These are phyloP conservation scores for Phrixothrix hirtus DNA, from an alignment of 2,888 invertebrate genomes.

Conservation along the genomic window DNA sequence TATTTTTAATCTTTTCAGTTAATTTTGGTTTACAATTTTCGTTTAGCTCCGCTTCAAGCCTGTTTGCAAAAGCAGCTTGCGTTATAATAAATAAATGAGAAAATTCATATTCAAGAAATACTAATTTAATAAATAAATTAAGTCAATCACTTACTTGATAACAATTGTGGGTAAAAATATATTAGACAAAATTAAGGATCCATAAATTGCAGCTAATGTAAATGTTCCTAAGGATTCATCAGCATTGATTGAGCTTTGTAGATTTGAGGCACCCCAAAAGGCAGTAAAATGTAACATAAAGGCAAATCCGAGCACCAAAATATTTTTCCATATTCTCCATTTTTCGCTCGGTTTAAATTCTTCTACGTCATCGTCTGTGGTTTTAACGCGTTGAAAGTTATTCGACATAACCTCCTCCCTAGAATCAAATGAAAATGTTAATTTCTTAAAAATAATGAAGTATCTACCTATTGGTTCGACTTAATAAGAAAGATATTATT, in stretches of 20 bases:
- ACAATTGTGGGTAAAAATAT: slow-evolving; percentile 84
- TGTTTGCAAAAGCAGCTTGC: no score
- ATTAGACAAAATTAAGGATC: slow-evolving; percentile 85
- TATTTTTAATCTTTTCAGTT: no score
- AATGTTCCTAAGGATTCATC: slow-evolving; percentile 82
- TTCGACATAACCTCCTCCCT: slow-evolving; percentile 32
- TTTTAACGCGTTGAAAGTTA: slow-evolving; percentile 31
- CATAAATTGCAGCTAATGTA: slow-evolving; percentile 84
- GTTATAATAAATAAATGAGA: no score
- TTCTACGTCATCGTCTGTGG: slow-evolving; percentile 29
- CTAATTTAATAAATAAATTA: neutral
- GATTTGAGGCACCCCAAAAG: slow-evolving; percentile 82
- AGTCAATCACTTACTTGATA: slow-evolving; percentile 66
- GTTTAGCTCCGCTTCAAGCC: no score
- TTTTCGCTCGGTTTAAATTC: slow-evolving; percentile 58
- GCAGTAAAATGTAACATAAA: slow-evolving; percentile 94
- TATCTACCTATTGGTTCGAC: no score
- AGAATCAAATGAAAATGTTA: slow-evolving; percentile 3
- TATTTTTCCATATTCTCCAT: slow-evolving; percentile 81
- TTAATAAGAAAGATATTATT: no score
- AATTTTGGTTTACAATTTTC: no score
- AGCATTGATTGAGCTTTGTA: slow-evolving; percentile 84
- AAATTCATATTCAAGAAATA: no score
- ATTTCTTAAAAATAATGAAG: no score
- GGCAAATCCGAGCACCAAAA: slow-evolving; percentile 80